phyloP scores from a whole-genome alignment of 2,113 vertebrate species.

The Stegostoma tigrinum region DNA sequence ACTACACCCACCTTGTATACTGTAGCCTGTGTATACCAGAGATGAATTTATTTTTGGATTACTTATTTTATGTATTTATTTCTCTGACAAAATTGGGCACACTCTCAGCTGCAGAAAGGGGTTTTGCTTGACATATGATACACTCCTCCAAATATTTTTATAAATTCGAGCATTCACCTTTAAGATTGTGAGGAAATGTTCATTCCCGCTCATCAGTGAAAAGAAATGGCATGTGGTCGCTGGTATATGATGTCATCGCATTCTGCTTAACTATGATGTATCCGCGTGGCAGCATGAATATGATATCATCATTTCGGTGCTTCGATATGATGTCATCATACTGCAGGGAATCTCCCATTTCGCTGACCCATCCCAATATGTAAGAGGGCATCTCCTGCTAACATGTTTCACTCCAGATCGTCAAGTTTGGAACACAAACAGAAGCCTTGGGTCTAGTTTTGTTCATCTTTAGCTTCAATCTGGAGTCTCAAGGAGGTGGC shows the following conservation, averaged over 20 bases:
- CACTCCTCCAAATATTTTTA: background rate
- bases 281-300: background rate
- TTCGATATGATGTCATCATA: background rate
- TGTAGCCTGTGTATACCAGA: background rate
- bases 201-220: background rate
- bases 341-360: background rate
- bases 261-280: background rate
- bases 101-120: background rate
- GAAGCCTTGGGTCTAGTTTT: background rate
- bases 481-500: background rate
- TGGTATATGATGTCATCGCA: background rate
- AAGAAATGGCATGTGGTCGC: background rate
- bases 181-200: background rate
- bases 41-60: background rate
- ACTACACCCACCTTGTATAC: background rate
- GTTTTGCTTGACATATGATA: background rate
- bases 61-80: background rate
- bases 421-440: background rate
- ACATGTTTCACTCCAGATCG: background rate
- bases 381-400: background rate
- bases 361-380: background rate
- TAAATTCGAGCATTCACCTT: background rate
- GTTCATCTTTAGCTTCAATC: background rate
- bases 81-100: background rate
- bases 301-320: background rate